Evolutionary conservation across 2,888 invertebrate genomes (phyloP), one percentile per base, ranked within the genome.

Genomic region (Athalia rosae): DNA sequence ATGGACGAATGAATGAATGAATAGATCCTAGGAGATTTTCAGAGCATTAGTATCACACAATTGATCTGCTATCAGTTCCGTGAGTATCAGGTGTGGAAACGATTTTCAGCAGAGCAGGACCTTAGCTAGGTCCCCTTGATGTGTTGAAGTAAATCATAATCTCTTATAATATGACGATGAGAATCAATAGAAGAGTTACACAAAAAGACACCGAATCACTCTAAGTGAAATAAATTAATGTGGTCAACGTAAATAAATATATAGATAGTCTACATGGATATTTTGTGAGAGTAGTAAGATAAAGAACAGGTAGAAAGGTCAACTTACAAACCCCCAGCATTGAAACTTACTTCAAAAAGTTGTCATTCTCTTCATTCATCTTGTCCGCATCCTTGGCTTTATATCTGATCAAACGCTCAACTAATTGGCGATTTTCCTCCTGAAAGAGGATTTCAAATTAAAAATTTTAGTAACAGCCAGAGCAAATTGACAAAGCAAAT

Each of bases 331-430:
- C 61, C 47, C 61, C 15, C 8, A 58, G 13, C 45, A 76, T 45
- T 13, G 76, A 76, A 77, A 91, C 94, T 94, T 93, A 97, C 97
- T 95, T 96, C 84, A 97, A 91, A 89, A 96, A 95, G 89, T 95
- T 95, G 90, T 99, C 99, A 91, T 99, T 99, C 90, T 99, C 98
- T 91, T 97, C 96, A 88, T 99, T 99, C 93, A 99, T 94, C 90
- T 95, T 95, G 87, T 99, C 98, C 0, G 98, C 99, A 92, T 98
- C 98, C 91, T 96, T 95, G 71, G 96, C 94, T 91, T 99, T 99
- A 89, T 97, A 95, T 83, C 95, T 95, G 90, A 98, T 96, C 84
- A 98, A 93, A 83, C 97, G 93, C 82, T 97, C 96, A 78, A 98
- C 93, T 82, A 98, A 91, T 81, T 95, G 93, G 59, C 95, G 92